phyloP scores from a whole-genome alignment of 2,888 invertebrate genomes.

The Idaea biselata region DNA sequence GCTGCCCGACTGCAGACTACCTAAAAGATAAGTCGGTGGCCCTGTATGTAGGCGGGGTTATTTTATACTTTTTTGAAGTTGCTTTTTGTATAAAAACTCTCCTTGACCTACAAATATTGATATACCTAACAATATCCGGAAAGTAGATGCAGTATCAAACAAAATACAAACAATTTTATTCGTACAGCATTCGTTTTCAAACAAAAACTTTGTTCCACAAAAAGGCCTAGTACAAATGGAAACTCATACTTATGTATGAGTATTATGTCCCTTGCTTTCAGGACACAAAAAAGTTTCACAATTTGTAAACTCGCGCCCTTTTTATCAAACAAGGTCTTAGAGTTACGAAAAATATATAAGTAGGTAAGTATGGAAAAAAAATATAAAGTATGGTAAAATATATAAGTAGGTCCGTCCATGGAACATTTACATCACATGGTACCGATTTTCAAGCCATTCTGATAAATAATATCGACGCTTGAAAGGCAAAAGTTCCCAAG shows the following conservation, averaged over 20 bases:
- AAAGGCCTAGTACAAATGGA: slow-evolving; percentile 24
- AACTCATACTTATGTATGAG: slow-evolving; percentile 26
- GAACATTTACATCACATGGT: no score
- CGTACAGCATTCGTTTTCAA: slow-evolving; percentile 4
- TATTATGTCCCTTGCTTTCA: slow-evolving; percentile 24
- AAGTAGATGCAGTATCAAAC: not conserved
- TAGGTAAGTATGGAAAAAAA: not conserved
- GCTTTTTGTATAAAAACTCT: no score
- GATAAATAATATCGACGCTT: no score
- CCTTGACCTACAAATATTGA: no score
- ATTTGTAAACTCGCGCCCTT: slow-evolving; percentile 23
- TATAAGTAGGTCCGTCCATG: not conserved
- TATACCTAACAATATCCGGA: no score
- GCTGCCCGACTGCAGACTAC: no score
- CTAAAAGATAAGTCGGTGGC: no score
- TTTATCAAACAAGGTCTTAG: slow-evolving; percentile 12
- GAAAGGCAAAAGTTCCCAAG: no score
- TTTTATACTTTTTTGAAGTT: no score
- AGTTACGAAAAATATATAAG: slow-evolving; percentile 5
- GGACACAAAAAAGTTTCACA: slow-evolving; percentile 23
- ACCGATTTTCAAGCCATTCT: no score
- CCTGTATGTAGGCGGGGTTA: no score
- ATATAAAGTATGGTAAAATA: no score
- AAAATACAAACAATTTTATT: slow-evolving; percentile 11
- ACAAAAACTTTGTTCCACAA: slow-evolving; percentile 21